Conservation (phyloP, 2,888 invertebrate species). For the Dichetophora obliterata region DNA sequence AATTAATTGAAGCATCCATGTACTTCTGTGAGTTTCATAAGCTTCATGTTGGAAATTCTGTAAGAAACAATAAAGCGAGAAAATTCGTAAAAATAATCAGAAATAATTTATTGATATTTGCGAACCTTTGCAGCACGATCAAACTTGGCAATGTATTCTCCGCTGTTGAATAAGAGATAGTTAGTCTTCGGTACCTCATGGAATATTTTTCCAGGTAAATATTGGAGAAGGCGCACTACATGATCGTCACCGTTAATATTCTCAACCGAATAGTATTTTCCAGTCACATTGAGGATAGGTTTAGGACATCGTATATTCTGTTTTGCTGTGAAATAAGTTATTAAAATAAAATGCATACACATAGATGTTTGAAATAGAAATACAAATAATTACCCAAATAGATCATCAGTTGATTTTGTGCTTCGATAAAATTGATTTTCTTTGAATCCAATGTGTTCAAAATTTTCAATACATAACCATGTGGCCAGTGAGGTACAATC, state of each 20-base stretch:
- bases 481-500: constrained; percentile 71
- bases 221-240: constrained; percentile 82
- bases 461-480: constrained; percentile 86
- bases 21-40: constrained; percentile 75
- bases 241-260: constrained; percentile 72
- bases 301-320: constrained; percentile 77
- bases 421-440: constrained; percentile 77
- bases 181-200: constrained; percentile 74
- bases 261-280: constrained; percentile 75
- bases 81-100: background rate
- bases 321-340: constrained; percentile 69
- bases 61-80: background rate
- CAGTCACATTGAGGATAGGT: constrained; percentile 78
- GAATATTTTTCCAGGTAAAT: constrained; percentile 80
- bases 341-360: background rate
- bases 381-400: constrained; percentile 74
- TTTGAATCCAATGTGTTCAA: constrained; percentile 86
- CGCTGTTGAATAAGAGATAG: constrained; percentile 78
- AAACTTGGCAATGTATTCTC: constrained; percentile 79
- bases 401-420: constrained; percentile 81
- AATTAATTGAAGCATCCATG: constrained; percentile 83
- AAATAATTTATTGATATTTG: background rate
- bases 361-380: background rate
- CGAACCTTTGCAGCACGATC: constrained; percentile 78
- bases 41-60: constrained; percentile 81